A percentile compares a stretch with the other conserved stretches of the same genome.
Evolutionary conservation across 2,797 vertebrate species (phyloP).

Genomic region (Myotis pilosus): DNA sequence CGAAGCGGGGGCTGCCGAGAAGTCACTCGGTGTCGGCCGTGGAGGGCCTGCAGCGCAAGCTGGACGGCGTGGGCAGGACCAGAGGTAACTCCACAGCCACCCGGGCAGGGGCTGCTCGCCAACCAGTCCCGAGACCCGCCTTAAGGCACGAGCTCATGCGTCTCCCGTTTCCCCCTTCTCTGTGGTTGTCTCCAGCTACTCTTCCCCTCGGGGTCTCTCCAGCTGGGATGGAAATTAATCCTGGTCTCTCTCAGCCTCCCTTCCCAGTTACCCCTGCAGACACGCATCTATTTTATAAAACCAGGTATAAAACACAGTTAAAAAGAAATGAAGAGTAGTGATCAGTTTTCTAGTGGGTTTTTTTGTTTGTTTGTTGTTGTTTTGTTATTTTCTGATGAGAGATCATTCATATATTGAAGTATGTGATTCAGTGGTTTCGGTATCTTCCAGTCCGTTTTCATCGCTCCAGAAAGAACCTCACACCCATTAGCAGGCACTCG

Average conservation of each 20-base stretch:
- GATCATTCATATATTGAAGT: not conserved
- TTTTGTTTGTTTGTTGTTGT: no score
- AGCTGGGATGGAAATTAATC: not conserved
- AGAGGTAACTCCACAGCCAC: constrained; percentile 75
- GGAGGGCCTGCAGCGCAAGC: constrained; percentile 88
- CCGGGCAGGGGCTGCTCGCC: not conserved
- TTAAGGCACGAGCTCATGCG: not conserved
- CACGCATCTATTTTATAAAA: not conserved
- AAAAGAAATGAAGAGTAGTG: not conserved
- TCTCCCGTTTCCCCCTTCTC: not conserved
- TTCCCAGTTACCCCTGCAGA: not conserved
- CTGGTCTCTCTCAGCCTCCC: not conserved
- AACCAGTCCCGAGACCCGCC: not conserved
- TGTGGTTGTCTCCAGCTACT: no score
- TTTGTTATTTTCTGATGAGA: not conserved
- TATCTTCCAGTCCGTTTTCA: not conserved
- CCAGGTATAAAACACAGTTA: not conserved
- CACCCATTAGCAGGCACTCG: not conserved
- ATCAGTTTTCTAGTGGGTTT: not conserved
- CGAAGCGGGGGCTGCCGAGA: constrained; percentile 87
- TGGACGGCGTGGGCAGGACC: constrained; percentile 49
- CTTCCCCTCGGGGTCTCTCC: not conserved
- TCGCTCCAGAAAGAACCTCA: not conserved
- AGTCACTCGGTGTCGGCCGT: constrained; percentile 94
- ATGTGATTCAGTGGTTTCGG: not conserved